phyloP scores from a whole-genome alignment of 1,140 invertebrate species.

The Zaprionus davidi region DNA sequence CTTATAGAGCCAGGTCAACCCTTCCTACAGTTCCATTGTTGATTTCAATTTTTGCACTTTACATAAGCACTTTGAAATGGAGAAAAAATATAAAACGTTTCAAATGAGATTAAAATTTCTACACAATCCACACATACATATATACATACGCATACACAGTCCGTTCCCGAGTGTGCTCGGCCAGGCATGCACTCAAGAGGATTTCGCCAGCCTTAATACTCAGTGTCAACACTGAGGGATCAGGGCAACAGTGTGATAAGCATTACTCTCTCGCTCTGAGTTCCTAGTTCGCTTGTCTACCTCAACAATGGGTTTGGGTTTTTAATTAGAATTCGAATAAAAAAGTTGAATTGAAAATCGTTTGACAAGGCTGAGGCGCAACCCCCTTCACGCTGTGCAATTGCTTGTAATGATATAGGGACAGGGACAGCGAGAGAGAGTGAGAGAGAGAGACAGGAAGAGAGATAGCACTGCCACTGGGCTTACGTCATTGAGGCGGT shows the following conservation, averaged over 20 bases:
- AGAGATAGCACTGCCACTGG: conserved; percentile 17
- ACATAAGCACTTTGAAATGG: conserved; percentile 29
- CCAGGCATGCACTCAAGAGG: conserved; percentile 71
- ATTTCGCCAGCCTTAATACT: conserved; percentile 67
- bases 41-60: conserved; percentile 75
- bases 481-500: conserved; percentile 65
- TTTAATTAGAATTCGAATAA: conserved; percentile 77
- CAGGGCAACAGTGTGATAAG: conserved; percentile 71
- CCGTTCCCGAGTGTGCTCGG: conserved; percentile 24
- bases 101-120: conserved; percentile 78
- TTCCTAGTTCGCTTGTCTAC: conserved; percentile 38
- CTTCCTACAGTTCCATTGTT: conserved; percentile 47
- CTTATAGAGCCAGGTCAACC: conserved; percentile 34
- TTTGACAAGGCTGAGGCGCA: conserved; percentile 36
- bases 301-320: conserved; percentile 74
- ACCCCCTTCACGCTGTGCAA: conserved; percentile 55
- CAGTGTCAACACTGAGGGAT: conserved; percentile 68
- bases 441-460: conserved; percentile 15
- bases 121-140: conserved; percentile 44
- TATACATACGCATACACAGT: conserved; percentile 19
- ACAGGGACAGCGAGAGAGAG: background rate
- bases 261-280: conserved; percentile 37
- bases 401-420: conserved; percentile 70
- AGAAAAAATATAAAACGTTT: conserved; percentile 64
- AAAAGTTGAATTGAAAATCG: conserved; percentile 50